Conservation (phyloP, 2,888 invertebrate species). For the Andricus curvator region DNA sequence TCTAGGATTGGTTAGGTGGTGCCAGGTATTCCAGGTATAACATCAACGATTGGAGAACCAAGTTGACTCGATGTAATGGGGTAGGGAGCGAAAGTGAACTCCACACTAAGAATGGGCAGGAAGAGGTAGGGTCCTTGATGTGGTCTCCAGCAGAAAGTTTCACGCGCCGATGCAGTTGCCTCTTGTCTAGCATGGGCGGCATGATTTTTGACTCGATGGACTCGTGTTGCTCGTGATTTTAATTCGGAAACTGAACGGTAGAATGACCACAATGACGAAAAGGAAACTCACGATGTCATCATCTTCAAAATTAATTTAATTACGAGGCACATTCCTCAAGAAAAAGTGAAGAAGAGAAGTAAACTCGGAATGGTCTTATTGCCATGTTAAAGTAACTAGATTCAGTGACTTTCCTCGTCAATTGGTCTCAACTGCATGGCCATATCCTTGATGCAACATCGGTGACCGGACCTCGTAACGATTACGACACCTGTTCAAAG, state of each 20-base stretch:
- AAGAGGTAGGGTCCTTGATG: slow-evolving; percentile 62
- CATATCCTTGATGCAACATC: slow-evolving; percentile 16
- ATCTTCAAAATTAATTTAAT: not conserved
- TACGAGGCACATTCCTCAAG: slow-evolving; percentile 10
- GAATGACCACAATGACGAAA: slow-evolving; percentile 23
- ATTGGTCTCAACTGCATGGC: slow-evolving; percentile 18
- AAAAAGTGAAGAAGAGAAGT: slow-evolving; percentile 16
- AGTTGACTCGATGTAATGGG: slow-evolving; percentile 7
- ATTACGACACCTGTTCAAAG: slow-evolving; percentile 19
- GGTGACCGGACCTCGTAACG: slow-evolving; percentile 13
- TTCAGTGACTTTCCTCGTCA: not conserved
- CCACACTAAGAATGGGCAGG: slow-evolving; percentile 77
- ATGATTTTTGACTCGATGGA: not conserved
- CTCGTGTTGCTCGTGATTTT: slow-evolving; percentile 13
- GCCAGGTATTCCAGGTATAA: slow-evolving; percentile 31
- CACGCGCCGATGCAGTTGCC: slow-evolving; percentile 33
- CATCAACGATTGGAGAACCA: slow-evolving; percentile 51
- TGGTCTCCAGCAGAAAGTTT: slow-evolving; percentile 38
- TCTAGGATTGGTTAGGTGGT: slow-evolving; percentile 11
- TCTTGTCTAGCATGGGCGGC: slow-evolving; percentile 2
- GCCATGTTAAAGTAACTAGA: slow-evolving; percentile 37
- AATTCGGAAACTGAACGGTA: not conserved
- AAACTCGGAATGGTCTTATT: slow-evolving; percentile 19
- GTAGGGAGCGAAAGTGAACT: slow-evolving; percentile 74
- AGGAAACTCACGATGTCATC: slow-evolving; percentile 18